These are phyloP conservation scores for Chrysopa pallens DNA, from an alignment of 1,140 invertebrate species.

Conservation along the genomic window DNA sequence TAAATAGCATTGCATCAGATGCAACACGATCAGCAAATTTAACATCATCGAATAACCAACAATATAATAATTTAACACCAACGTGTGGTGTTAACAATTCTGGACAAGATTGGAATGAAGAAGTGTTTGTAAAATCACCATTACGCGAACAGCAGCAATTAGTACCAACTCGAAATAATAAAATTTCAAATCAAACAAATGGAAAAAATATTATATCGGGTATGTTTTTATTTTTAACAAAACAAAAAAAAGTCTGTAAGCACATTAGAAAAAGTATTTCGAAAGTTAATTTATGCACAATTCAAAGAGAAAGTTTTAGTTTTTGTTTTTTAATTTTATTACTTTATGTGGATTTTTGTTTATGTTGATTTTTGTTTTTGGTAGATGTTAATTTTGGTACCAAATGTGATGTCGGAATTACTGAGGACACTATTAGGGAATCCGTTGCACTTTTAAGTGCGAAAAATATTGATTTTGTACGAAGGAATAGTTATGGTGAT, in stretches of 20 bases:
- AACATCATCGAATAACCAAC: background rate
- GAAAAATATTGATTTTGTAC: slow-evolving; percentile 39
- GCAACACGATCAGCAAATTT: slow-evolving; percentile 7
- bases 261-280: too few species aligned
- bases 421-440: slow-evolving; percentile 17
- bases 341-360: background rate
- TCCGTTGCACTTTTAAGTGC: slow-evolving; percentile 10
- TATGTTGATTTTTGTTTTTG: slow-evolving; percentile 2
- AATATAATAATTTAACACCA: too few species aligned
- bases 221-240: background rate
- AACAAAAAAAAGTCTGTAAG: too few species aligned
- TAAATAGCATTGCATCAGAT: slow-evolving; percentile 30
- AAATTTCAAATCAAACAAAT: background rate
- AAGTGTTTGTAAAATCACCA: slow-evolving; percentile 21
- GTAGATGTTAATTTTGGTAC: slow-evolving; percentile 12
- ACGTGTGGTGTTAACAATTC: background rate
- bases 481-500: slow-evolving; percentile 43
- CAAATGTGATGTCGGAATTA: slow-evolving; percentile 3
- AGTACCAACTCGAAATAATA: background rate
- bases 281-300: background rate
- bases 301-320: background rate
- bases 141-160: slow-evolving; percentile 24
- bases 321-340: background rate
- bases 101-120: slow-evolving; percentile 12
- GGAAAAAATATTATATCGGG: background rate